These are phyloP conservation scores for Orchestia grillus DNA, from an alignment of 1,140 invertebrate genomes.

Conservation along the genomic window DNA sequence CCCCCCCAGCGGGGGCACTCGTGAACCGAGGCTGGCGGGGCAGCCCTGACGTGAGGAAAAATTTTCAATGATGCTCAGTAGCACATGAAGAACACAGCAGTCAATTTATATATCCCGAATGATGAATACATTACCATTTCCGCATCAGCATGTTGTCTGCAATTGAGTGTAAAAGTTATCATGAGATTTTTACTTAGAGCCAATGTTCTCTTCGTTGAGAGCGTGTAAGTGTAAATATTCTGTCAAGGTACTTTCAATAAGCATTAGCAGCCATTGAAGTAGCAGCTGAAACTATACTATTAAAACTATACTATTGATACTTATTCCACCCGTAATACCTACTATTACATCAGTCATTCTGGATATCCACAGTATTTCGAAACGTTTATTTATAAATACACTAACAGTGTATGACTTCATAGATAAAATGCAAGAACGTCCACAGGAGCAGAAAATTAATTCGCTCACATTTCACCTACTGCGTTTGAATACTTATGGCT, in stretches of 20 bases:
- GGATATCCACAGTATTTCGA: background rate
- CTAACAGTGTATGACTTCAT: too few species aligned
- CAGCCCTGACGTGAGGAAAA: conserved; percentile 57
- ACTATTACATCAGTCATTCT: background rate
- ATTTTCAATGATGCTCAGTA: background rate
- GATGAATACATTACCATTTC: background rate
- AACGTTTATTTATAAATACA: too few species aligned
- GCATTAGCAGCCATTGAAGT: background rate
- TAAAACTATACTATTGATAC: background rate
- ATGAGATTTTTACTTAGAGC: background rate
- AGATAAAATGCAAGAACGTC: too few species aligned
- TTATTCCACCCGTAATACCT: background rate
- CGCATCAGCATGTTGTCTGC: background rate
- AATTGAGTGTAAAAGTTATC: background rate
- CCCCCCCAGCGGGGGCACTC: conserved; percentile 62
- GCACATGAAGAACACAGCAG: background rate
- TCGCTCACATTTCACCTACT: too few species aligned
- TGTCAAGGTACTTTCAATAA: background rate
- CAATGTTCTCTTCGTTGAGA: background rate
- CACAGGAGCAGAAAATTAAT: too few species aligned
- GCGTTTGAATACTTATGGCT: too few species aligned
- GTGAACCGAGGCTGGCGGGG: conserved; percentile 66
- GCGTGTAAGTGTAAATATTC: background rate
- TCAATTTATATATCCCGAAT: background rate
- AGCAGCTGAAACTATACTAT: background rate